Conservation (phyloP, 2,113 vertebrate species). For the Mustela nigripes region DNA sequence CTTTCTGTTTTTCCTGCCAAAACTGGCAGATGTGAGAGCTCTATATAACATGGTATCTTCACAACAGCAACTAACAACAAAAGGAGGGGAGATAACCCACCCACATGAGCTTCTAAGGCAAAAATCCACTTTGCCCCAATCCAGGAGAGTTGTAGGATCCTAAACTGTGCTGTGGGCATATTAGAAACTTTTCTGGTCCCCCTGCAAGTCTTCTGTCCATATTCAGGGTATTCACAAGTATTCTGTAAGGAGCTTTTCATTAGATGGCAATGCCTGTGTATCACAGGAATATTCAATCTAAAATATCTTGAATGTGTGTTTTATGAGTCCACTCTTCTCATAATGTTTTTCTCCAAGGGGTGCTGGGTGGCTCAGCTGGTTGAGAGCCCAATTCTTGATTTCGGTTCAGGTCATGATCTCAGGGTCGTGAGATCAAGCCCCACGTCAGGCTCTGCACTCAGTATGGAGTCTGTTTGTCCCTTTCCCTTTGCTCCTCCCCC, state of each 20-base stretch:
- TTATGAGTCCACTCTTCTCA: not conserved
- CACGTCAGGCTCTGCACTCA: not conserved
- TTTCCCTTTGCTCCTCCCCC: not conserved
- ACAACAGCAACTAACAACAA: not conserved
- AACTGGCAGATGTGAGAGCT: not conserved
- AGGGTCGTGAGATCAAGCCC: not conserved
- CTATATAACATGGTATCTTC: not conserved
- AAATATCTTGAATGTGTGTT: constrained; percentile 13
- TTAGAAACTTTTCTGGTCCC: not conserved
- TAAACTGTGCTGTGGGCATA: not conserved
- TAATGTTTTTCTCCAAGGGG: not conserved
- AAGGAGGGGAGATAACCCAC: not conserved
- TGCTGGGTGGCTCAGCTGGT: not conserved
- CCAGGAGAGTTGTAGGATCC: accelerated
- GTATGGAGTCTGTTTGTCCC: not conserved
- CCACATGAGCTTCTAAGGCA: no score
- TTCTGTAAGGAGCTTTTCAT: not conserved
- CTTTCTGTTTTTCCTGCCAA: not conserved
- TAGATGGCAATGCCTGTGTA: not conserved
- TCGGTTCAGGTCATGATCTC: not conserved
- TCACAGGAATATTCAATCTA: not conserved
- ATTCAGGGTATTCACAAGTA: not conserved
- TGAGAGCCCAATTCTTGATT: not conserved
- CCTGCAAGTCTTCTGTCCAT: not conserved
- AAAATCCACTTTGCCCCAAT: not conserved